Evolutionary conservation across 2,113 vertebrate genomes (phyloP), one percentile per base, ranked within the genome.

Genomic region (Chaetura pelagica): DNA sequence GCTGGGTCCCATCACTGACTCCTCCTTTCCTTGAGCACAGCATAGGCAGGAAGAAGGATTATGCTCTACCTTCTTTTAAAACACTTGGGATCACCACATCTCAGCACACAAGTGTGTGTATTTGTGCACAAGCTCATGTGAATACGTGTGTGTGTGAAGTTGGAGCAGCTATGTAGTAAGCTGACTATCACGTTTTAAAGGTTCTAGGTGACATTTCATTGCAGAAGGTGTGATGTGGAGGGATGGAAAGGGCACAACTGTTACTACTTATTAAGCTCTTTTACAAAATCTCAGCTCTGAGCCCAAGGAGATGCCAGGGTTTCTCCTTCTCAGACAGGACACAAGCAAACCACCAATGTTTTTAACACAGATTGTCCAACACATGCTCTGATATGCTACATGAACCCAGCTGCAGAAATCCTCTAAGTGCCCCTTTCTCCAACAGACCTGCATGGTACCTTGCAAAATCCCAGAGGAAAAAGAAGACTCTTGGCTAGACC

Each of bases 331-430:
- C 38, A 49, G 34, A 63, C 16, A 89, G 15, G 29, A 20, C 51
- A 55, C 27, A 75, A 66, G 21, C 17, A 87, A 66, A 22, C 3
- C 66, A 79, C 4, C 10, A 16, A 4, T 19, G 46, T 44, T 87
- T 68, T 11, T 49, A 95, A 76, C 14, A 82, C 3, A 35, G 64
- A n/a, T 24, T 75, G 48, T 63, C 83, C 52, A 38, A 17, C 5
- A 30, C 8, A 1, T 67, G 2, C 49, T 29, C 35, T 4, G 4
- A 30, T 9, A 2, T 63, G 1, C 44, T 29, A 44, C 4, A 5
- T 2, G 6, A 79, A 1, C 12, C 4, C 24, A 48, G 22, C 19
- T 26, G 35, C 32, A 91, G 42, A 91, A 94, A 58, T 23, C 49
- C 71, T 68, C 32, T 44, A 54, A 48, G 35, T 16, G 3, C 15